Evolutionary conservation across 2,113 vertebrate genomes (phyloP).

Genomic region (Oryzias celebensis): DNA sequence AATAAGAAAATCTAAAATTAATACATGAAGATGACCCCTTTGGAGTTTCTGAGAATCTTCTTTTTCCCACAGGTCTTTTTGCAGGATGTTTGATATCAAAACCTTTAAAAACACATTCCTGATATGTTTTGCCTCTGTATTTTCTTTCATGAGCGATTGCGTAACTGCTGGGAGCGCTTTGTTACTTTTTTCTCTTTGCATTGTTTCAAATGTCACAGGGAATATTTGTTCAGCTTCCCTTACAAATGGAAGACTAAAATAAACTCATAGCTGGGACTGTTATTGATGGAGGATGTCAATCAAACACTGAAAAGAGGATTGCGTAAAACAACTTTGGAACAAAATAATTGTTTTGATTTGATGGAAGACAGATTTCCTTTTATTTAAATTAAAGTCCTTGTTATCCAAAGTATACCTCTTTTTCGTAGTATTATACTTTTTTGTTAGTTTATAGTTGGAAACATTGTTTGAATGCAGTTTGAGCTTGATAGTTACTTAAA

Average conservation of each 20-base stretch:
- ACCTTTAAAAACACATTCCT: conserved; percentile 10
- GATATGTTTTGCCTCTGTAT: conserved; percentile 10
- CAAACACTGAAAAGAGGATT: no score
- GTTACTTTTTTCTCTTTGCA: conserved; percentile 9
- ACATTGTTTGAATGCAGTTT: no score
- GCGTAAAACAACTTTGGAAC: neutral
- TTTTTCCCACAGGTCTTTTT: conserved; percentile 9
- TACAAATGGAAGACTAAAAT: conserved; percentile 31
- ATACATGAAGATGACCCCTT: conserved; percentile 4
- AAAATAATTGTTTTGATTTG: neutral
- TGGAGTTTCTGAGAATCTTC: neutral
- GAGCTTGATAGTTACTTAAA: no score
- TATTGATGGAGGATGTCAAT: no score
- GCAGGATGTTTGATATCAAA: conserved; percentile 19
- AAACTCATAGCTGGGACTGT: conserved; percentile 9
- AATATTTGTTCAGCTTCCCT: conserved; percentile 33
- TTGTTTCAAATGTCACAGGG: conserved; percentile 36
- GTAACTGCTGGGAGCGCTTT: conserved; percentile 19
- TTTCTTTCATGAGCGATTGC: conserved; percentile 21
- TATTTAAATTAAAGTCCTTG: no score
- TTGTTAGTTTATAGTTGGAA: no score
- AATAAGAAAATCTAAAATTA: neutral
- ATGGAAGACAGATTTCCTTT: neutral
- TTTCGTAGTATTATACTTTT: no score
- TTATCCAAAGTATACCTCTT: no score